A percentile compares a stretch with the other conserved stretches of the same genome.
These are phyloP conservation scores for Eclectus roratus DNA, from an alignment of 2,113 vertebrate species.

Conservation along the genomic window DNA sequence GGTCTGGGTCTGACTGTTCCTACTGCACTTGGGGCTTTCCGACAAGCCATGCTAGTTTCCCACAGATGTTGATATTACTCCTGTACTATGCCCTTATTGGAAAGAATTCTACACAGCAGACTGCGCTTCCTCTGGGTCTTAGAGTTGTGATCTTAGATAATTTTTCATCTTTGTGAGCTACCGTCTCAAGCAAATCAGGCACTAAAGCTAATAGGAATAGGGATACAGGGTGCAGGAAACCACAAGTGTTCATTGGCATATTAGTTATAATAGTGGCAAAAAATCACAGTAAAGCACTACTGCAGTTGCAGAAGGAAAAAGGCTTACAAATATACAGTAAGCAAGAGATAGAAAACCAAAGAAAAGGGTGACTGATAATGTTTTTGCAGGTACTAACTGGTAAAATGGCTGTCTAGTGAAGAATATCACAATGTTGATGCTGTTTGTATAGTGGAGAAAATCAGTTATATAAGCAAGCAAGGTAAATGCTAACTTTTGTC, in stretches of 20 bases:
- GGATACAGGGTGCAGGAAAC: not conserved
- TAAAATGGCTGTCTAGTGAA: not conserved
- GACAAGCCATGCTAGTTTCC: not conserved
- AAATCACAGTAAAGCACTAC: not conserved
- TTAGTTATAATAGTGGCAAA: not conserved
- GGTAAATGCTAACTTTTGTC: not conserved
- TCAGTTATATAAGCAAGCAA: conserved; percentile 3
- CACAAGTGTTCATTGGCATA: not conserved
- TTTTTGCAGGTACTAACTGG: not conserved
- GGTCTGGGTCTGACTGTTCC: not conserved
- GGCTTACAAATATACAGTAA: not conserved
- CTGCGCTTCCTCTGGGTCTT: not conserved
- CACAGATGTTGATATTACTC: not conserved
- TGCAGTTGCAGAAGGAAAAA: not conserved
- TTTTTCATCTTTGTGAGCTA: not conserved
- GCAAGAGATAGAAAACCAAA: not conserved
- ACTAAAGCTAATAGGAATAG: not conserved
- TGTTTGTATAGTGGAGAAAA: conserved; percentile 21
- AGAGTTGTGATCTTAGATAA: not conserved
- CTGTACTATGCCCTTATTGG: not conserved
- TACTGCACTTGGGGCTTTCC: not conserved
- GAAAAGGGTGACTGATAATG: not conserved
- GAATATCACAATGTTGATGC: not conserved
- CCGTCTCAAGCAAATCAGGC: not conserved
- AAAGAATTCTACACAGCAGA: not conserved